Base-by-base conservation (phyloP, 2,888 invertebrate genomes). In the Apotomis betuletana region DNA sequence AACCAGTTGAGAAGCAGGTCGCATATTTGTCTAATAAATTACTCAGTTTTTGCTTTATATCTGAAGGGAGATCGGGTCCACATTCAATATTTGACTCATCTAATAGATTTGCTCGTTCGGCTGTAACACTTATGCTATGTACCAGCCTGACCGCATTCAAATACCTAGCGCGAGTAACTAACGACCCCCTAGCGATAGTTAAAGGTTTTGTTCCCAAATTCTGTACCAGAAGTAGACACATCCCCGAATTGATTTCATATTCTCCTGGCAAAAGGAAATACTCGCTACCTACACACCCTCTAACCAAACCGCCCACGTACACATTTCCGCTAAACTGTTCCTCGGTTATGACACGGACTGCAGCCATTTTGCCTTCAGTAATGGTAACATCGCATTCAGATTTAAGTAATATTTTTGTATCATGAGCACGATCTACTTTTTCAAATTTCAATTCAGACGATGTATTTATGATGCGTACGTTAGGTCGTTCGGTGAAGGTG, bases 401-500 rank as follows among this genome's bases (percentile, higher is more conserved):
- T 12, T 12, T 41, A 3, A 58, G 12, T 12, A 4, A 5, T n/a
- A 4, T 1, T 38, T 38, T 58, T 5, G 12, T 58, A 4, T n/a
- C n/a, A 36, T 38, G 5, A n/a, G 10, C n/a, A 3, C 4, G 5
- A 38, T 12, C 36, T 5, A 36, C 41, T 38, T n/a, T 58, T 12
- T 58, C 12, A 38, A 58, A 58, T 38, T 38, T 58, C 12, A 58
- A 12, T 15, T 58, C 58, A 4, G 58, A 4, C 3, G 38, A 9
- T 10, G 58, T 58, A 6, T 58, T 58, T 10, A 41, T 36, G 5
- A 58, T 58, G 38, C n/a, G 36, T 38, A 58, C 38, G 38, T 10
- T 38, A 8, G 58, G 58, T 58, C 38, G 36, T n/a, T 58, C 58
- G 12, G 58, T 58, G n/a, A 38, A 58, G 10, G 58, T 58, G 6